Evolutionary conservation across 2,113 vertebrate species (phyloP), one percentile per base, ranked within the genome.

Genomic region (Marmota monax): DNA sequence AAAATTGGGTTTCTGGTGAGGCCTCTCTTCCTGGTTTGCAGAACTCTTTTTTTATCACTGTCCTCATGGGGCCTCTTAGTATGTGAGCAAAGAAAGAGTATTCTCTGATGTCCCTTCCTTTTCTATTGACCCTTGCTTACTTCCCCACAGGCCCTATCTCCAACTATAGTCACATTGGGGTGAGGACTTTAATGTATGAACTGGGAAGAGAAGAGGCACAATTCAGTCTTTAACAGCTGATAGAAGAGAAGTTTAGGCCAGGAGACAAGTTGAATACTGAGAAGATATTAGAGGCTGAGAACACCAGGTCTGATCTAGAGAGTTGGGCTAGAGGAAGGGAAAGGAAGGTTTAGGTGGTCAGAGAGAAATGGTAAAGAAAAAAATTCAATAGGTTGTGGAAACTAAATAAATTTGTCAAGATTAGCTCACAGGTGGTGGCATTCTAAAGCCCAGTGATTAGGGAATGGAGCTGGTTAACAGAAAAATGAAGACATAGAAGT

Each of bases 151-250:
- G 6, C 70, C 7, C 16, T 7, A 5, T 91, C 51, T 90, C 56
- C 48, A 48, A 80, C 88, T 42, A 67, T 0, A 84, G 58, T 65
- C 45, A 70, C 45, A 65, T 67, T 34, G 42, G 20, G 9, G 13
- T 61, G 65, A 83, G 27, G 27, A 7, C 4, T 72, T 92, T 48
- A 45, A 51, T 14, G 37, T 20, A 23, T 23, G 4, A 85, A 70
- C 65, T 17, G 9, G 37, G 4, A 1, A 4, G 7, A 67, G 0
- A 0, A 0, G 3, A 27, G 6, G 53, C 42, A 39, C 37, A 83
- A 16, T 84, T 86, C 88, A 42, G 10, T 27, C 22, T 39, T 34
- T 32, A 87, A 45, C 42, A 85, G 63, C 32, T 61, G 27, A 45
- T 56, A 22, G 42, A 63, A 65, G 90, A 74, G 25, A 76, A 48